A percentile compares a stretch with the other conserved stretches of the same genome.
These are phyloP conservation scores for Yponomeuta plumbellus DNA, from an alignment of 2,888 invertebrate genomes.

Conservation along the genomic window DNA sequence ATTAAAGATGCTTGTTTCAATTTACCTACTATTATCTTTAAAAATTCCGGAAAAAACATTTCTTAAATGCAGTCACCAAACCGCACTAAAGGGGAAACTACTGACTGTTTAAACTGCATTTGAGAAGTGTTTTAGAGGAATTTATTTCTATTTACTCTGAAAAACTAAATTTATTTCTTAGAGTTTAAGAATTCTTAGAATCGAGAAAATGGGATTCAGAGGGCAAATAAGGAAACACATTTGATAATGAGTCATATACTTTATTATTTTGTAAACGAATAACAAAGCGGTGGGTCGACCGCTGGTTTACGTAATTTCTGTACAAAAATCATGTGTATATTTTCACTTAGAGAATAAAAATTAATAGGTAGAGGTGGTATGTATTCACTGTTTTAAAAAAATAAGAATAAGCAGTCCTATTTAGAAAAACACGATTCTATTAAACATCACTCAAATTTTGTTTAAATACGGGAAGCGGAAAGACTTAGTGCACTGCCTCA, in stretches of 20 bases:
- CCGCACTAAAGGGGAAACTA: too few species aligned
- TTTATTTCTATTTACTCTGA: too few species aligned
- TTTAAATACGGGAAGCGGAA: too few species aligned
- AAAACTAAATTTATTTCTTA: background rate
- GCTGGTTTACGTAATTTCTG: slow-evolving; percentile 35
- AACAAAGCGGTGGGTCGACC: slow-evolving; percentile 37
- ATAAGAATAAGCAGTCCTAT: background rate
- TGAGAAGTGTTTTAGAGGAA: too few species aligned
- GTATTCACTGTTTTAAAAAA: background rate
- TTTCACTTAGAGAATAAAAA: slow-evolving; percentile 12
- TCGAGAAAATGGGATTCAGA: too few species aligned
- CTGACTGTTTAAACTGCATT: too few species aligned
- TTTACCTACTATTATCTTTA: background rate
- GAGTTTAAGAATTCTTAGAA: too few species aligned
- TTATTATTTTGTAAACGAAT: slow-evolving; percentile 58
- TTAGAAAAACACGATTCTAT: too few species aligned
- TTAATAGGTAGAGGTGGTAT: slow-evolving; percentile 28
- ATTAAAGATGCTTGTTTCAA: background rate
- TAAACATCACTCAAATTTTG: too few species aligned
- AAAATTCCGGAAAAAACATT: too few species aligned
- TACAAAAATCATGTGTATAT: slow-evolving; percentile 27
- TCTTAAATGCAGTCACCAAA: too few species aligned
- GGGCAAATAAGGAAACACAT: slow-evolving; percentile 13
- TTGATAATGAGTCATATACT: slow-evolving; percentile 46
- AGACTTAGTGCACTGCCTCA: too few species aligned